Conservation (phyloP, 2,888 invertebrate genomes). For the Neoitamus cyanurus region DNA sequence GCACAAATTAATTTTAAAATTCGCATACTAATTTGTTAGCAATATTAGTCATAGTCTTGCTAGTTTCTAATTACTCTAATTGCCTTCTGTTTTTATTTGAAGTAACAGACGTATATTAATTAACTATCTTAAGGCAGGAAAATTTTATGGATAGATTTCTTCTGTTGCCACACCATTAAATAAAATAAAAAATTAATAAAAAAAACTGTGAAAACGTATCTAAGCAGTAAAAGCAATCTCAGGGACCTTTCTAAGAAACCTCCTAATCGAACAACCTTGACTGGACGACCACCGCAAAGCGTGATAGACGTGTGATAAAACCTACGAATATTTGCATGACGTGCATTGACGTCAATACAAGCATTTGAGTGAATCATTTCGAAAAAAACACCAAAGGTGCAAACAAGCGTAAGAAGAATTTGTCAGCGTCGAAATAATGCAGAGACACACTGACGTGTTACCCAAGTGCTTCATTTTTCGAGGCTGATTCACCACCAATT, state of each 20-base stretch:
- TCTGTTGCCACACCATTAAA: too few relatives aligned
- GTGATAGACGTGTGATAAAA: neutral
- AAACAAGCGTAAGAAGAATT: neutral
- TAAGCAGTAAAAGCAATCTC: too few relatives aligned
- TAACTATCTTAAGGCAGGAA: too few relatives aligned
- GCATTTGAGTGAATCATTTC: neutral
- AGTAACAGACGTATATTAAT: too few relatives aligned
- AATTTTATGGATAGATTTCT: too few relatives aligned
- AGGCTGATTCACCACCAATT: neutral
- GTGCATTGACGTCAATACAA: neutral
- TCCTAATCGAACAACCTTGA: neutral
- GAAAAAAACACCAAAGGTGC: neutral
- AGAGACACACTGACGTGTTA: neutral
- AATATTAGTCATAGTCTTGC: too few relatives aligned
- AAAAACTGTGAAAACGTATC: too few relatives aligned
- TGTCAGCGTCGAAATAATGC: neutral
- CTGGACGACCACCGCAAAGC: neutral
- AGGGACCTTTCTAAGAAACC: neutral
- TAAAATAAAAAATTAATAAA: too few relatives aligned
- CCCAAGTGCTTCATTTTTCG: neutral
- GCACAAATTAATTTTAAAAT: too few relatives aligned
- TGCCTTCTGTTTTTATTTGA: too few relatives aligned
- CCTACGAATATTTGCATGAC: neutral
- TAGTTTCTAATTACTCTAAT: too few relatives aligned
- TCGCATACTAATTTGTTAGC: too few relatives aligned